Percentiles rank a stretch among this genome's conserved stretches.
Conservation (phyloP, 1,140 invertebrate genomes). For the Drosophila ficusphila region DNA sequence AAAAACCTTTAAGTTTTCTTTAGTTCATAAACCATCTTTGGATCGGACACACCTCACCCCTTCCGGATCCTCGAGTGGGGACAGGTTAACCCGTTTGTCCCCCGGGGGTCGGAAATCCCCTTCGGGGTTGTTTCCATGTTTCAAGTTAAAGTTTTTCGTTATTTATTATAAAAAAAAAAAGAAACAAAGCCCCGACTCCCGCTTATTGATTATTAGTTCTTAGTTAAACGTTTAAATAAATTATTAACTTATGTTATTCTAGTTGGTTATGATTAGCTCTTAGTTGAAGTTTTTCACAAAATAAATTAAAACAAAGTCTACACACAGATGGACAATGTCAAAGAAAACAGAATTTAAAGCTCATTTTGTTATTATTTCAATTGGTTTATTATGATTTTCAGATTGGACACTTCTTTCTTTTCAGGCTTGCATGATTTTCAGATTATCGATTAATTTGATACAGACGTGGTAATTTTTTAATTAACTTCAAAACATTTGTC, state of each 20-base stretch:
- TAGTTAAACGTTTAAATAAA: constrained; percentile 78
- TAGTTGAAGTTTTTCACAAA: constrained; percentile 77
- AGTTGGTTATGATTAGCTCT: constrained; percentile 73
- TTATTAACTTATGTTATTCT: constrained; percentile 83
- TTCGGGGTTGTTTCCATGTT: constrained; percentile 51
- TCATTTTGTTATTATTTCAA: constrained; percentile 20
- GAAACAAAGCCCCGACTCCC: constrained; percentile 39
- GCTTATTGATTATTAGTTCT: constrained; percentile 72
- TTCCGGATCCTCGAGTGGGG: neutral
- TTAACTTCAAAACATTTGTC: no score
- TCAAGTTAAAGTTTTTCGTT: constrained; percentile 82
- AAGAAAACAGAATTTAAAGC: constrained; percentile 55
- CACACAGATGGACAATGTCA: constrained; percentile 47
- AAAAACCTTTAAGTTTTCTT: constrained; percentile 71
- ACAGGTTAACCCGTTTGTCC: constrained; percentile 4
- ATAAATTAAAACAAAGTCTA: constrained; percentile 62
- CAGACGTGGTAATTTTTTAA: no score
- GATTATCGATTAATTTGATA: neutral
- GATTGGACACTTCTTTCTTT: neutral
- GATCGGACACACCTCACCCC: constrained; percentile 33
- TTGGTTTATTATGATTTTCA: constrained; percentile 6
- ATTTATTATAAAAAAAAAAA: constrained; percentile 66
- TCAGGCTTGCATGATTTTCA: neutral
- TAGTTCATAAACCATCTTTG: constrained; percentile 53
- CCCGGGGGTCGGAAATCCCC: constrained; percentile 12